Evolutionary conservation across 2,888 invertebrate species (phyloP).

Genomic region (Nephrotoma flavescens): DNA sequence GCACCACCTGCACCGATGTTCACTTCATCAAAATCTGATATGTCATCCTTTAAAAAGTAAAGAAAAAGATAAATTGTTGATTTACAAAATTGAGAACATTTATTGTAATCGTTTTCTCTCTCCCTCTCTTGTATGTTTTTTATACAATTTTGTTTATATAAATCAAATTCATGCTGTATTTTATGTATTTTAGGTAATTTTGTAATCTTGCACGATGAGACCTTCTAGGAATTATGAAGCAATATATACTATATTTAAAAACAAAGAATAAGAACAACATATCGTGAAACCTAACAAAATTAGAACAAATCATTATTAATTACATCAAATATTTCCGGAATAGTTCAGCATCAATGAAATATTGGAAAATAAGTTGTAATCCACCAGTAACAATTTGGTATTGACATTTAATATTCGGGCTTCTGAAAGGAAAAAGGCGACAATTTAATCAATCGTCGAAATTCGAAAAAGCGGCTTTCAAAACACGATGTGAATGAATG

Average conservation of each 20-base stretch:
- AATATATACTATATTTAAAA: not conserved
- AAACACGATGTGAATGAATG: too few relatives aligned
- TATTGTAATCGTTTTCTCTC: not conserved
- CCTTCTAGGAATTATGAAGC: too few relatives aligned
- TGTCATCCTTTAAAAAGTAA: constrained; percentile 25
- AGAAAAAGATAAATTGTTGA: not conserved
- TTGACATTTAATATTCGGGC: too few relatives aligned
- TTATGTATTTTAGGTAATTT: not conserved
- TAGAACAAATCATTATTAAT: too few relatives aligned
- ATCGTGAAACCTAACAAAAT: too few relatives aligned
- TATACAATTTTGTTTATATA: not conserved
- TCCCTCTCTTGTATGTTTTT: not conserved
- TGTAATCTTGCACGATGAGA: not conserved
- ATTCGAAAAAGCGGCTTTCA: too few relatives aligned
- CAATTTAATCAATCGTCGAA: too few relatives aligned
- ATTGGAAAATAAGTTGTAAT: too few relatives aligned
- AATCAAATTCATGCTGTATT: not conserved
- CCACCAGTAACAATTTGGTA: too few relatives aligned
- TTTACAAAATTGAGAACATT: not conserved
- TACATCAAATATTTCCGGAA: too few relatives aligned
- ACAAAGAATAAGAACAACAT: not conserved
- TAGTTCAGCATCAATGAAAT: too few relatives aligned
- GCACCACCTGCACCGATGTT: constrained; percentile 21
- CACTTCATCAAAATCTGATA: constrained; percentile 27
- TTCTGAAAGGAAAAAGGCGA: too few relatives aligned